Base-by-base conservation (phyloP, 2,797 vertebrate genomes). In the Muraenolepis orangiensis region DNA sequence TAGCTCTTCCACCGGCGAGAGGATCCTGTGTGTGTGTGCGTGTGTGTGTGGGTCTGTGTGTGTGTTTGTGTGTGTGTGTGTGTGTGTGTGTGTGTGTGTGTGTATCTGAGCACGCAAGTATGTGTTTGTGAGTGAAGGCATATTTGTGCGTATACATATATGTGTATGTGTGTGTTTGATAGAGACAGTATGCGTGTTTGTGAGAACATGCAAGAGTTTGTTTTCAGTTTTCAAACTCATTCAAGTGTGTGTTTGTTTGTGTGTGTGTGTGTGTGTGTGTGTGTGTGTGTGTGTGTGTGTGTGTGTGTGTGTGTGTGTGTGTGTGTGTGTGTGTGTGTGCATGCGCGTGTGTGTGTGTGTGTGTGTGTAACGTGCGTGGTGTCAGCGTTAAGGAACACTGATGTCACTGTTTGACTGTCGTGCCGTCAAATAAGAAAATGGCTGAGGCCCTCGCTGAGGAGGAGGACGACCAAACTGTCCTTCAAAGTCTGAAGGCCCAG, bases 1-100 rank as follows among this genome's bases (percentile, higher is more conserved):
- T 81, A 83, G 76, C 81, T 77, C 72, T 69, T 61, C 28, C 34
- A 69, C 75, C 79, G 71, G 71, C 72, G 20, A 61, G 13, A 32
- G 36, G 34, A 72, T 72, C 36, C 10, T 38, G 6, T 38, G 36
- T 38, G 11, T 38, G 10, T 38, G 36, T 38, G 10, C 20, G 51
- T 18, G 51, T 57, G 51, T 57, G 51, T n/a, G 51, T 57, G 51
- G 6, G 51, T 57, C n/a, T n/a, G 51, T 30, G 32, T 57, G 66
- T 66, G 66, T 61, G 23, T 64, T 26, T 32, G 67, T n/a, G 67
- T 57, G 51, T 57, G 51, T 57, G 51, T 23, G 3, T 57, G n/a
- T 2, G 1, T 4, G 51, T 4, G n/a, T n/a, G n/a, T n/a, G 51
- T 30, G 32, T 57, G 66, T 66, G 66, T 61, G 23, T 64, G 20